Evolutionary conservation across 2,888 invertebrate species (phyloP).

Genomic region (Galerucella nymphaeae): DNA sequence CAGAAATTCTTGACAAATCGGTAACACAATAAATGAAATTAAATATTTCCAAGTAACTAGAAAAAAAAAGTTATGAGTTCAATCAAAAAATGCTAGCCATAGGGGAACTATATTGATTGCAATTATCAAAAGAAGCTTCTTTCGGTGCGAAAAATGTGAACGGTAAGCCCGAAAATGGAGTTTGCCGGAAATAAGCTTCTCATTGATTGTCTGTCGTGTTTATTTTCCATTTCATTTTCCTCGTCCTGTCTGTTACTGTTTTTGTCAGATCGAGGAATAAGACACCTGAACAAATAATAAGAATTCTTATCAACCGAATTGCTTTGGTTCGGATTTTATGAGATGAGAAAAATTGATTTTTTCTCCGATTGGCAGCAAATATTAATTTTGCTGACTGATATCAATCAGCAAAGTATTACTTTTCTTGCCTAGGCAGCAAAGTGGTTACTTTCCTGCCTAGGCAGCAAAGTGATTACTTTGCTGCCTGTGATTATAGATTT

Average conservation of each 20-base stretch:
- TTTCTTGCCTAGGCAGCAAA: too few relatives aligned
- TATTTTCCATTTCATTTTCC: conserved; percentile 47
- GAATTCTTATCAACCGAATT: conserved; percentile 39
- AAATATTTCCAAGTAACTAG: background rate
- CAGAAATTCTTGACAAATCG: too few relatives aligned
- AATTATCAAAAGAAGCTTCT: conserved; percentile 35
- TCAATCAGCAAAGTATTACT: too few relatives aligned
- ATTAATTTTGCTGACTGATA: too few relatives aligned
- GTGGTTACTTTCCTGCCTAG: too few relatives aligned
- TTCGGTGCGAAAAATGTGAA: conserved; percentile 37
- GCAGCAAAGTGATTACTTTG: too few relatives aligned
- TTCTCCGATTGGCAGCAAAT: too few relatives aligned
- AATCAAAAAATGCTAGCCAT: conserved; percentile 20
- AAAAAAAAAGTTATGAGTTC: background rate
- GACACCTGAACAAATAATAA: conserved; percentile 51
- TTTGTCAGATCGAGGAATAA: conserved; percentile 50
- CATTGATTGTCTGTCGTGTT: conserved; percentile 49
- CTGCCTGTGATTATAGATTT: too few relatives aligned
- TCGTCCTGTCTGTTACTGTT: conserved; percentile 44
- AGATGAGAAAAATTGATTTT: conserved; percentile 35
- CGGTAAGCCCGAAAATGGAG: conserved; percentile 34
- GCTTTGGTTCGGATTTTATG: conserved; percentile 33
- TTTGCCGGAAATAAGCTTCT: conserved; percentile 50
- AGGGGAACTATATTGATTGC: conserved; percentile 38
- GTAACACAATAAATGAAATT: too few relatives aligned